phyloP scores from a whole-genome alignment of 2,113 vertebrate genomes.

The Labeo rohita region DNA sequence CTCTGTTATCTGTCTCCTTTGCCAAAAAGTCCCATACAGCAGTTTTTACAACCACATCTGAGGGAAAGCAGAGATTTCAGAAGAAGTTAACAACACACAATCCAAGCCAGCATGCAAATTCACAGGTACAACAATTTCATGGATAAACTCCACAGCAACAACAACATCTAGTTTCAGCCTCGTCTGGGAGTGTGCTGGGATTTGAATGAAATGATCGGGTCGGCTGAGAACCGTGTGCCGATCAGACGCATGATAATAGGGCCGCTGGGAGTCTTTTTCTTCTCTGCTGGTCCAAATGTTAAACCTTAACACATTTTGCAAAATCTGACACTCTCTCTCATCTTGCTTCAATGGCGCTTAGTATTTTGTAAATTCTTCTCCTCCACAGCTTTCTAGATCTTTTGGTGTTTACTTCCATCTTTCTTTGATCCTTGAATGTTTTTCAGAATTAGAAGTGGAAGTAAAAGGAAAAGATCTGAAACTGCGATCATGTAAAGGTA shows the following conservation, averaged over 20 bases:
- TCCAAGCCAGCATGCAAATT: constrained; percentile 57
- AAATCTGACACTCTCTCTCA: not conserved
- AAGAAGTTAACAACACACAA: not conserved
- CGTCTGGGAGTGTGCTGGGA: not conserved
- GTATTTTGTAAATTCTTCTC: not conserved
- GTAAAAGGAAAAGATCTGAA: not conserved
- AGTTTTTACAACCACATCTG: constrained; percentile 11
- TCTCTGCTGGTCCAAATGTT: constrained; percentile 9
- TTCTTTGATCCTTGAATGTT: not conserved
- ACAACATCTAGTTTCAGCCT: not conserved
- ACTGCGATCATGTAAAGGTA: not conserved
- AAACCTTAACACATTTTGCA: constrained; percentile 13
- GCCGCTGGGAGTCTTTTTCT: constrained; percentile 26
- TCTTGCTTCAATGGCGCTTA: not conserved
- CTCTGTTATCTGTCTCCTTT: not conserved
- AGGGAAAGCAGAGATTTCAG: constrained; percentile 4
- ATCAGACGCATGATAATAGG: constrained; percentile 15
- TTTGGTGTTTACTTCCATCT: not conserved
- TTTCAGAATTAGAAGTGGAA: not conserved
- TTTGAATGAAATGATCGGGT: not conserved
- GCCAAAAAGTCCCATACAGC: not conserved
- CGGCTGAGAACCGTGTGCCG: not conserved
- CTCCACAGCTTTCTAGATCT: not conserved
- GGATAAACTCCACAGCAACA: constrained; percentile 63
- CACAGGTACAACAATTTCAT: constrained; percentile 52